These are phyloP conservation scores for Myiothlypis coronata DNA, from an alignment of 2,797 vertebrate species.

Conservation along the genomic window DNA sequence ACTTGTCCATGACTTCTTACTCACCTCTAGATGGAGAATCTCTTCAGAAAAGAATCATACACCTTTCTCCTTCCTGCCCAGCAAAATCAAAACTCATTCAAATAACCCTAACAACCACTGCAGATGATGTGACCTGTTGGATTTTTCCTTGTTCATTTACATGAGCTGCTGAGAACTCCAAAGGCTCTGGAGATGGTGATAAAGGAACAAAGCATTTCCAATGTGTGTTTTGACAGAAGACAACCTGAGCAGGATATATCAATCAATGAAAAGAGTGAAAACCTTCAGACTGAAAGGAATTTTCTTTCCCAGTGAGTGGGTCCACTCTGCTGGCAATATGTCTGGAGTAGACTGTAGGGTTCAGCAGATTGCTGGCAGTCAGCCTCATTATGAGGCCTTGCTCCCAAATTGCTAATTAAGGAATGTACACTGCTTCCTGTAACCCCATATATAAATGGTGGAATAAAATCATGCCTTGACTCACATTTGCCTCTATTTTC, in stretches of 20 bases:
- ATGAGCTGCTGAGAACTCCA: neutral
- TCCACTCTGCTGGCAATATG: neutral
- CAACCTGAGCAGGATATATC: neutral
- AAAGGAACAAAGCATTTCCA: neutral
- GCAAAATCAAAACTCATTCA: neutral
- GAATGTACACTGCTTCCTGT: neutral
- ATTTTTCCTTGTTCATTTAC: neutral
- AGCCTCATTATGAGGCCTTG: neutral
- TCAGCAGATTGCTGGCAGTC: neutral
- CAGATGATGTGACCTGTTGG: neutral
- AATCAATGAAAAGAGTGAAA: neutral
- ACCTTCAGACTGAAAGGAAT: neutral
- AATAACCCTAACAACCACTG: neutral
- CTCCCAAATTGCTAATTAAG: neutral
- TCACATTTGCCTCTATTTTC: neutral
- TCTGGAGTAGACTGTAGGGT: neutral
- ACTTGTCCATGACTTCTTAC: neutral
- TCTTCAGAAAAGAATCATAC: neutral
- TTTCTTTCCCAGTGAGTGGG: neutral
- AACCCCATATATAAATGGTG: neutral
- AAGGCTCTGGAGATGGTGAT: neutral
- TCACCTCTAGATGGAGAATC: neutral
- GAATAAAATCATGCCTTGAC: fast-evolving
- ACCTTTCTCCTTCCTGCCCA: neutral
- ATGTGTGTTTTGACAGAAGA: neutral